Conservation (phyloP, 2,888 invertebrate genomes). For the Ectobius pallidus region DNA sequence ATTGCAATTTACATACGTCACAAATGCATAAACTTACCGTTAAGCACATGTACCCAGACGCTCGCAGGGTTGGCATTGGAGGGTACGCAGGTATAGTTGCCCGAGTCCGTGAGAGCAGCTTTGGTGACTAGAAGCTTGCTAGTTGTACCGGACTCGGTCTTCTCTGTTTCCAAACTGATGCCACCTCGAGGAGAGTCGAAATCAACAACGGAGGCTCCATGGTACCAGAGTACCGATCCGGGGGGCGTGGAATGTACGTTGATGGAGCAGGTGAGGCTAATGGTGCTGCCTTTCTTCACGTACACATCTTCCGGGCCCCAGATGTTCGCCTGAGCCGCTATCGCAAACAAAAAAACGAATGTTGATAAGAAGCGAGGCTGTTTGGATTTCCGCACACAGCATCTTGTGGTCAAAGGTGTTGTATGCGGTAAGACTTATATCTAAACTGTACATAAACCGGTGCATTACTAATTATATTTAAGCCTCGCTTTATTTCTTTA, state of each 20-base stretch:
- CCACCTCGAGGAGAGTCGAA: constrained; percentile 83
- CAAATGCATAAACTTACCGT: constrained; percentile 64
- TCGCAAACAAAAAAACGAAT: constrained; percentile 49
- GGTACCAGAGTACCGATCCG: constrained; percentile 84
- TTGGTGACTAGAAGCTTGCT: constrained; percentile 82
- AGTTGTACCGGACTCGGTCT: constrained; percentile 81
- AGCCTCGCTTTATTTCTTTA: no score
- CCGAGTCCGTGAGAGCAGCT: constrained; percentile 79
- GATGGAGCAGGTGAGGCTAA: constrained; percentile 86
- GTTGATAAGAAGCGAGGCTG: constrained; percentile 47
- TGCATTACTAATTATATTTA: no score
- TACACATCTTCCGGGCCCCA: constrained; percentile 85
- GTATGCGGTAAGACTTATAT: background rate
- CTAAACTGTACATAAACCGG: no score
- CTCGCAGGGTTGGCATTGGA: constrained; percentile 82
- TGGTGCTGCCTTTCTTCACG: constrained; percentile 89
- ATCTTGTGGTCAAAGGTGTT: background rate
- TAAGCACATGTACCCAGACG: constrained; percentile 83
- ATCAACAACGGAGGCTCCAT: constrained; percentile 80
- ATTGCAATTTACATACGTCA: background rate
- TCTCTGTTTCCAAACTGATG: constrained; percentile 85
- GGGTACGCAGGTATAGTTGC: constrained; percentile 90
- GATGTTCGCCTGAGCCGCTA: constrained; percentile 87
- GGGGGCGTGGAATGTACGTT: constrained; percentile 84
- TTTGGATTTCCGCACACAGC: background rate